Base-by-base conservation (phyloP, 1,140 invertebrate species). In the Dufourea novaeangliae region DNA sequence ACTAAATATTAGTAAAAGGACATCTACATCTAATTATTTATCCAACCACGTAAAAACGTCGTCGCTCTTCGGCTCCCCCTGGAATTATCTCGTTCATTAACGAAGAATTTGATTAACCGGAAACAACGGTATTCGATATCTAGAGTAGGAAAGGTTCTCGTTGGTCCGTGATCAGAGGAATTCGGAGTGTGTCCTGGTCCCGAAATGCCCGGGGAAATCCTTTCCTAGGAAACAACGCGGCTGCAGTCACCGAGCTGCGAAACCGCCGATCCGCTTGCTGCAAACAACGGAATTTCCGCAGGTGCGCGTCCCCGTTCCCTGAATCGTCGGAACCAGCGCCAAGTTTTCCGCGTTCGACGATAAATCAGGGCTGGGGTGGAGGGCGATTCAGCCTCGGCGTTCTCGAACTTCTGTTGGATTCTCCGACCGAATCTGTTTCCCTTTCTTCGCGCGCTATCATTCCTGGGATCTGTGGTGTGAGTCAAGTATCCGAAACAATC, bases 241-340 rank as follows among this genome's bases (percentile, higher is more conserved):
- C 68, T 37, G 66, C 66, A 71, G 82, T 79, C 82, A 79, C 76
- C 80, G 68, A 79, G 44, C 71, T 22, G 59, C 63, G 22, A 56
- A 79, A 54, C 63, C 61, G 25, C 56, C 67, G 54, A 63, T 80
- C 44, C 50, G 66, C 57, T 57, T 52, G 67, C 57, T 57, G 17
- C 66, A n/a, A 22, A 22, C 22, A 22, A 22, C 22, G 34, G 64
- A 54, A 67, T 67, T 34, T 52, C 64, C 27, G 41, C 63, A 66
- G 63, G 46, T 54, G 64, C 7, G 27, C 27, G 63, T n/a, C 27
- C 41, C 41, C 8, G 12, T 41, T 39, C 12, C 29, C n/a, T 2
- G 8, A 37, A 37, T 37, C 34, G 3, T 27, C 17, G 6, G n/a
- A 0, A 14, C 22, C 27, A 12, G 25, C 54, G n/a, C n/a, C n/a